Percentiles rank a stretch among this genome's conserved stretches.
Conservation (phyloP, 2,888 invertebrate species). For the Polymixis flavicincta region DNA sequence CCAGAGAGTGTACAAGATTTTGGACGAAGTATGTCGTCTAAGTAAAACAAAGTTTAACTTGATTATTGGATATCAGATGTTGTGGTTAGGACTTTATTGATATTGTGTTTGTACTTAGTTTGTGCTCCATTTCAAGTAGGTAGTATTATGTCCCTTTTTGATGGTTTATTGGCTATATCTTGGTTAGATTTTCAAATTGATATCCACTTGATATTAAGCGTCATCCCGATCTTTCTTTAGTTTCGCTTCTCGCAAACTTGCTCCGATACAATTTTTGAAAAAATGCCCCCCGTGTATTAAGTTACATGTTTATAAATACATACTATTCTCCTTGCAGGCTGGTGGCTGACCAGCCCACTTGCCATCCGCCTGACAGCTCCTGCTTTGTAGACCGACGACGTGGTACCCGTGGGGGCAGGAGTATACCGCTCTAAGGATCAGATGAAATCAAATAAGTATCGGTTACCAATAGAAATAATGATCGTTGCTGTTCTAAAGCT, state of each 20-base stretch:
- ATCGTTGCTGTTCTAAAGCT: neutral
- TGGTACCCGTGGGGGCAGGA: conserved; percentile 97
- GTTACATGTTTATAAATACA: conserved; percentile 71
- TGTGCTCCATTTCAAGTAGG: neutral
- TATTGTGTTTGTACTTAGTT: neutral
- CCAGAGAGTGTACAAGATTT: neutral
- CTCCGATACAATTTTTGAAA: neutral
- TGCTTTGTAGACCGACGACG: conserved; percentile 95
- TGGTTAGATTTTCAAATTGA: neutral
- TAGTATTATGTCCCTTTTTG: neutral
- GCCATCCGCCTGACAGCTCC: conserved; percentile 98
- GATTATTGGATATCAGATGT: conserved; percentile 4
- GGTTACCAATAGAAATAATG: neutral
- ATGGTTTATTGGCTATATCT: neutral
- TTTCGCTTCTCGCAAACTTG: neutral
- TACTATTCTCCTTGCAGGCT: conserved; percentile 96
- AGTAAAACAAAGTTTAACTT: conserved; percentile 1
- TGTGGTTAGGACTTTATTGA: conserved; percentile 15
- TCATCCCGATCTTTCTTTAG: neutral
- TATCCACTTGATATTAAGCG: neutral
- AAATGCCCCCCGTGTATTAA: neutral
- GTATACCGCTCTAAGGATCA: conserved; percentile 92
- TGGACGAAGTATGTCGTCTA: conserved; percentile 9
- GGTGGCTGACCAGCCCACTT: conserved; percentile 96
- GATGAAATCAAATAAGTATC: neutral